Evolutionary conservation across 2,797 vertebrate species (phyloP).

Genomic region (Antrozous pallidus): DNA sequence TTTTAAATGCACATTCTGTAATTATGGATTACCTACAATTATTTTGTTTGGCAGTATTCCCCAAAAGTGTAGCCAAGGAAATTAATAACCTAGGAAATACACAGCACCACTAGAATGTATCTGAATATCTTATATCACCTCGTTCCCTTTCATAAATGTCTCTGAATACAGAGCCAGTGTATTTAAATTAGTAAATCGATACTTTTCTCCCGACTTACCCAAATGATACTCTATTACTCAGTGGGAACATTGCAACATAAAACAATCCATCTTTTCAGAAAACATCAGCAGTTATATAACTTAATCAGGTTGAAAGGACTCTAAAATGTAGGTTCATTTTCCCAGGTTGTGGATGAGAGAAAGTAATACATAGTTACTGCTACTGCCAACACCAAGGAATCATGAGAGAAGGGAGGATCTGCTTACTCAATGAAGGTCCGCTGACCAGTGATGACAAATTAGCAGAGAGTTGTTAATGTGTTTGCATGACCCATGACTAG

Average conservation of each 20-base stretch:
- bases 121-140: not conserved
- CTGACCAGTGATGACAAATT: not conserved
- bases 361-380: not conserved
- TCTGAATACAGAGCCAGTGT: not conserved
- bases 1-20: not conserved
- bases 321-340: constrained; percentile 26
- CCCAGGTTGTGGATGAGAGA: constrained; percentile 50
- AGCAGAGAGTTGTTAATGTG: not conserved
- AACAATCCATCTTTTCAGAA: constrained; percentile 69
- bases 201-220: not conserved
- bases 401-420: not conserved
- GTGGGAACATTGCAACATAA: not conserved
- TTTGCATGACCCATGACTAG: not conserved
- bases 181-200: not conserved
- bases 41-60: not conserved
- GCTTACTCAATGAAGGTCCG: not conserved
- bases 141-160: not conserved
- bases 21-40: not conserved
- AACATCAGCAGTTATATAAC: constrained; percentile 62
- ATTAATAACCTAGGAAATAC: not conserved
- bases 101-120: not conserved
- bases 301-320: constrained; percentile 53
- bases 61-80: not conserved
- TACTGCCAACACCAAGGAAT: not conserved
- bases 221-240: constrained; percentile 37